Conservation (phyloP, 1,140 invertebrate genomes). For the Drosophila melanica region DNA sequence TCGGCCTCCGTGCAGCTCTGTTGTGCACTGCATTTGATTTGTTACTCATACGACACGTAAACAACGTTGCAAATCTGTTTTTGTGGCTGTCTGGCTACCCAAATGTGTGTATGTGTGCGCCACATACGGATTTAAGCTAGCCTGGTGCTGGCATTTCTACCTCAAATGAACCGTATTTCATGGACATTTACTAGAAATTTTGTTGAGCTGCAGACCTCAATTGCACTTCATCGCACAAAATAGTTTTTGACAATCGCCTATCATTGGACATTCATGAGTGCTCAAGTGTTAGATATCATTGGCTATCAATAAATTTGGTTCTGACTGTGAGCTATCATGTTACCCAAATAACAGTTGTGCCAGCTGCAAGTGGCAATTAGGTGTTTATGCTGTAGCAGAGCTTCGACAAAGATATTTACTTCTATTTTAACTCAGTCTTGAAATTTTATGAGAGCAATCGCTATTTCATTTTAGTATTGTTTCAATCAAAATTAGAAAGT, state of each 20-base stretch:
- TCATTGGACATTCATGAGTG: not conserved
- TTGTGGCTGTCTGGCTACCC: not conserved
- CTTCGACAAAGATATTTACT: not conserved
- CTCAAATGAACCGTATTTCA: slow-evolving; percentile 21
- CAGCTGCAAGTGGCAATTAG: not conserved
- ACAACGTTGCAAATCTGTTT: slow-evolving; percentile 67
- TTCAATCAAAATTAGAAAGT: no score
- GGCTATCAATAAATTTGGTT: not conserved
- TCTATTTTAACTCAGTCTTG: not conserved
- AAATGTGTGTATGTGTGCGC: not conserved
- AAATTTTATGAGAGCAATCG: no score
- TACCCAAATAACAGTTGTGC: not conserved
- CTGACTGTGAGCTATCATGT: not conserved
- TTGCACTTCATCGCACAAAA: slow-evolving; percentile 7
- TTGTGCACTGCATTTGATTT: slow-evolving; percentile 59
- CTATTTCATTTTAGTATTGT: no score
- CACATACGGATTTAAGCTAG: not conserved
- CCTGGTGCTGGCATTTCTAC: not conserved
- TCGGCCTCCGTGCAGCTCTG: slow-evolving; percentile 36
- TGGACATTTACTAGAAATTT: slow-evolving; percentile 16
- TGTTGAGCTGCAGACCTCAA: slow-evolving; percentile 3
- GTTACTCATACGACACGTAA: slow-evolving; percentile 72
- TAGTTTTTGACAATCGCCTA: not conserved
- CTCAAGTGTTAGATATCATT: not conserved
- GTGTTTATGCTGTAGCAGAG: not conserved